phyloP scores from a whole-genome alignment of 2,888 invertebrate genomes.

The Cordilura impudica region DNA sequence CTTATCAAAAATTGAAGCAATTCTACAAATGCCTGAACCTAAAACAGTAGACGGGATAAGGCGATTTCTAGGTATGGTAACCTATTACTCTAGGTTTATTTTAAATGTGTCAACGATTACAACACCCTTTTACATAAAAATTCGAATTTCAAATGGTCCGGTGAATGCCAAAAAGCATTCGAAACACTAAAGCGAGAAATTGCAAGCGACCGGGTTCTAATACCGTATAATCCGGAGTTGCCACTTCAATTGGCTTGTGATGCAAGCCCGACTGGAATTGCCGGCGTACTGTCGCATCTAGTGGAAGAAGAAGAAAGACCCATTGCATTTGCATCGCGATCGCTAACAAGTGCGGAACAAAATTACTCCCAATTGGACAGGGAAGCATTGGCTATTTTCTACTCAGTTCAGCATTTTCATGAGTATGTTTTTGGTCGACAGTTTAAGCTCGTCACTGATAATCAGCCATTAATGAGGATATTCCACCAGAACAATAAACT shows the following conservation, averaged over 20 bases:
- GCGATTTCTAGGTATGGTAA: conserved; percentile 41
- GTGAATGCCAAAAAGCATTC: conserved; percentile 33
- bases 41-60: conserved; percentile 37
- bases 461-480: conserved; percentile 4
- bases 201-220: conserved; percentile 1
- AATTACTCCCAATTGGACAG: no score
- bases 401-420: not conserved
- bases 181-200: conserved; percentile 23
- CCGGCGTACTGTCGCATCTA: no score
- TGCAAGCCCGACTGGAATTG: no score
- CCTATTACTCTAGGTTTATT: conserved; percentile 23
- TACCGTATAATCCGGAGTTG: no score
- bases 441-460: conserved; percentile 6
- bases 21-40: conserved; percentile 41
- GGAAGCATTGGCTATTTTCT: not conserved
- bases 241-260: not conserved
- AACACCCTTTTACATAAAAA: conserved; percentile 22
- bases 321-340: no score
- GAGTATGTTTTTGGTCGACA: not conserved
- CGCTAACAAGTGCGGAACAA: not conserved
- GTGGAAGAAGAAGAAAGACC: no score
- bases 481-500: conserved; percentile 7
- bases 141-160: conserved; percentile 10
- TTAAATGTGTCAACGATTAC: conserved; percentile 11
- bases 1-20: not conserved